Evolutionary conservation across 1,140 invertebrate species (phyloP), one percentile per base, ranked within the genome.

Genomic region (Drosophila aff.): DNA sequence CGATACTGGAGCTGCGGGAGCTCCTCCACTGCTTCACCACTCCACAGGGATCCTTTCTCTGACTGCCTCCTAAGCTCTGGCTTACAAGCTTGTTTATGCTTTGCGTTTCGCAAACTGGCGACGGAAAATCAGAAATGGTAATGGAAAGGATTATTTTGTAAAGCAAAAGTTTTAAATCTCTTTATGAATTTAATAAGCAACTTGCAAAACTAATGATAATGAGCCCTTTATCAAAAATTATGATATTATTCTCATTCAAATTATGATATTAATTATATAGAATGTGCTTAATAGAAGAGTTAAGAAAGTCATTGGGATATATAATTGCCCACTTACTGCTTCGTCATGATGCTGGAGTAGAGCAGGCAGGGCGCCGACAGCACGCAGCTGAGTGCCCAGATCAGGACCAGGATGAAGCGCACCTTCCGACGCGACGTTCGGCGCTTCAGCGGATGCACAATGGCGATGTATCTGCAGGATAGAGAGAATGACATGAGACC

Each of bases 371-470:
- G 98, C 15, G 96, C 93, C 0, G 97, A 97, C 9, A 98, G 93
- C 0, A 96, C 91, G 84, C 96, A 95, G 40, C 97, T 97, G 11
- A 96, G 94, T 16, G 96, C 77, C 98, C 98, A 99, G 55, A 99
- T 98, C 36, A 95, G 93, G 16, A 95, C 93, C 49, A 99, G 96
- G 62, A 96, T 96, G 16, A 96, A 93, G 43, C 97, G 93, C 1
- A 97, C 97, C 49, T 95, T 95, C 4, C 94, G 95, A 69, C 96
- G 95, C 2, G 97, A 97, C 94, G 98, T 97, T 58, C 97, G 94
- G 10, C 97, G 97, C 73, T 97, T 95, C 66, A 99, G 94, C 4
- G 98, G 98, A 82, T 97, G 95, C 40, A 99, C 97, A 62, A 99
- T 98, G 9, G 98, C 98, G 93, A 98, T 95, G 91, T 98, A 98